These are phyloP conservation scores for Etheostoma perlongum DNA, from an alignment of 2,797 vertebrate genomes.

Conservation along the genomic window DNA sequence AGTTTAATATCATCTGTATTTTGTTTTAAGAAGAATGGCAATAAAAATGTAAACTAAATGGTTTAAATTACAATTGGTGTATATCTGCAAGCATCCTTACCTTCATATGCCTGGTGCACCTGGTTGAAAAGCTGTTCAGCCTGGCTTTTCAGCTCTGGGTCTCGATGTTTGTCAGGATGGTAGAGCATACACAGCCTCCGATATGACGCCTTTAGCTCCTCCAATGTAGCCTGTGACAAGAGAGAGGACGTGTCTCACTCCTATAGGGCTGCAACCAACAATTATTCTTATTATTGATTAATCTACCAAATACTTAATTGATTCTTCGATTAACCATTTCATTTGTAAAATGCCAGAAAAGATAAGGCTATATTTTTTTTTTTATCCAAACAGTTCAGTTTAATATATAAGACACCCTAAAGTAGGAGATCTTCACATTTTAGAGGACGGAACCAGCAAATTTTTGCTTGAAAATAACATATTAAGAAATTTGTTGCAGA, in stretches of 20 bases:
- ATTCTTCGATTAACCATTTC: background rate
- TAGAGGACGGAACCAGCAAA: background rate
- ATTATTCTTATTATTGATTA: background rate
- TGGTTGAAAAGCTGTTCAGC: constrained; percentile 96
- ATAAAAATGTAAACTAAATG: background rate
- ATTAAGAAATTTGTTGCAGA: background rate
- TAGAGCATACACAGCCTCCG: constrained; percentile 97
- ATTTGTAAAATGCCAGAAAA: constrained; percentile 1
- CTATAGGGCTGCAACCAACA: background rate
- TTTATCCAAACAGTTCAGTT: background rate
- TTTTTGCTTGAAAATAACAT: background rate
- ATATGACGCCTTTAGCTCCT: constrained; percentile 96
- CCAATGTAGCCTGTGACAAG: constrained; percentile 89
- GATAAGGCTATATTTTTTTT: background rate
- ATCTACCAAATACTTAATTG: background rate
- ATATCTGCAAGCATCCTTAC: constrained; percentile 73
- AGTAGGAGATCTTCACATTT: background rate
- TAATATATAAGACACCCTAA: background rate
- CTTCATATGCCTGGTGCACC: constrained; percentile 97
- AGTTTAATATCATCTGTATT: background rate
- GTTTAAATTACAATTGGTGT: background rate
- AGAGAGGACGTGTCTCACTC: constrained; percentile 12
- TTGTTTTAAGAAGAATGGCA: background rate
- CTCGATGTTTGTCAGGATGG: constrained; percentile 98
- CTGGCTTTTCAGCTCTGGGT: constrained; percentile 94